Evolutionary conservation across 2,888 invertebrate species (phyloP).

Genomic region (Chirona hameri): DNA sequence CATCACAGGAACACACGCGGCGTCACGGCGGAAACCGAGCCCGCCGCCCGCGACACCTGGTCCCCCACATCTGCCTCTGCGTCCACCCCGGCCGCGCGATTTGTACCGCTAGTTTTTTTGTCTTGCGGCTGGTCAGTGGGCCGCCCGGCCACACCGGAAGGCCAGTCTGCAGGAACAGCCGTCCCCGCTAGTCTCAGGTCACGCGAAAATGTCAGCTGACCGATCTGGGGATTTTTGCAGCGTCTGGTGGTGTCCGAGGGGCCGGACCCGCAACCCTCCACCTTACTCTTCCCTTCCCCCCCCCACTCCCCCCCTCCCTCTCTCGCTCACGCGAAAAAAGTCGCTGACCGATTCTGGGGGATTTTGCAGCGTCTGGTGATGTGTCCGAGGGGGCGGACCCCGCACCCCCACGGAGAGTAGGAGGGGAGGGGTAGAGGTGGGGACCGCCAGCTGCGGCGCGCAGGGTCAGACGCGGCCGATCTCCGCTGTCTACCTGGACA

Average conservation of each 20-base stretch:
- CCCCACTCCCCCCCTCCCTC: too few relatives aligned
- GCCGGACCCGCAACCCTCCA: too few relatives aligned
- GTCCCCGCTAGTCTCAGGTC: neutral
- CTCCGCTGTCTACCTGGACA: too few relatives aligned
- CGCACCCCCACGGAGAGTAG: too few relatives aligned
- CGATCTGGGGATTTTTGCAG: neutral
- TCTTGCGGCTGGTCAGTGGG: neutral
- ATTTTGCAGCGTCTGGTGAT: neutral
- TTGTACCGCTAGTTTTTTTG: neutral
- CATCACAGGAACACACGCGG: too few relatives aligned
- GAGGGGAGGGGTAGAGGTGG: too few relatives aligned
- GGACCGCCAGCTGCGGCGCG: too few relatives aligned
- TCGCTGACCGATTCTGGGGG: neutral
- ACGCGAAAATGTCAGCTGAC: neutral
- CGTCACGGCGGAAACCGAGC: too few relatives aligned
- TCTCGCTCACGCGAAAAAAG: neutral
- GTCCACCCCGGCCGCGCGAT: neutral
- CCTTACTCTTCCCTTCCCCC: too few relatives aligned
- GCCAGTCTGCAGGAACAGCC: neutral
- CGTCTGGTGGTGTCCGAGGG: neutral
- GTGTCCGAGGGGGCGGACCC: neutral
- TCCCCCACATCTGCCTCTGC: neutral
- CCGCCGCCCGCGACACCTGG: too few relatives aligned
- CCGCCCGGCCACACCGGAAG: neutral
- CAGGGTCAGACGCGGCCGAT: too few relatives aligned